Percentiles rank a stretch among this genome's conserved stretches.
Evolutionary conservation across 2,797 vertebrate species (phyloP).

Genomic region (Eospalax fontanierii): DNA sequence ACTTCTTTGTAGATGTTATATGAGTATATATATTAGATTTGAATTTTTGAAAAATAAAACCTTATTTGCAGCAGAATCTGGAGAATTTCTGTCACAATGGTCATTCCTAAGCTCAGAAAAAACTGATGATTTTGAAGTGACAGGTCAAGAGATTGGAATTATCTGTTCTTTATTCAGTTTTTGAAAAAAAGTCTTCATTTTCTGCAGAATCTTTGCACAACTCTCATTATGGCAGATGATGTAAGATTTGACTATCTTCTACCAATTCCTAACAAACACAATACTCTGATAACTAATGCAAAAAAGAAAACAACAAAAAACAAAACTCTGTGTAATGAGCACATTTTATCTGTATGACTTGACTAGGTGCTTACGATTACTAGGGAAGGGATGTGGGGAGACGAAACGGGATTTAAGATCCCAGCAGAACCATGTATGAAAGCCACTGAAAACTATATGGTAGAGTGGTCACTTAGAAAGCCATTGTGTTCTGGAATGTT

Average conservation of each 20-base stretch:
- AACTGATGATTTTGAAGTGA: constrained; percentile 23
- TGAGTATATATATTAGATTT: constrained; percentile 52
- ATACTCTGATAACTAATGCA: background rate
- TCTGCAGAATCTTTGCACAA: constrained; percentile 58
- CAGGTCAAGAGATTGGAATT: constrained; percentile 28
- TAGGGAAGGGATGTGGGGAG: background rate
- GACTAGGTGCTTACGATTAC: background rate
- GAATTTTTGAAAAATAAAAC: background rate
- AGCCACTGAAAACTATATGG: background rate
- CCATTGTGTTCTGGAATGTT: background rate
- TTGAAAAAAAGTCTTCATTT: constrained; percentile 33
- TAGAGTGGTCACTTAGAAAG: constrained; percentile 32
- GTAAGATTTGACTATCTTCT: constrained; percentile 58
- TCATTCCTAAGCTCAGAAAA: background rate
- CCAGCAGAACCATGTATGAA: background rate
- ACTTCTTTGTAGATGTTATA: constrained; percentile 47
- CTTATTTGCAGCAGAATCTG: constrained; percentile 6
- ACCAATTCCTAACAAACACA: constrained; percentile 38
- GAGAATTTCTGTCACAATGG: constrained; percentile 43
- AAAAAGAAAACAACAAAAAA: background rate
- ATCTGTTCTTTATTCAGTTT: constrained; percentile 55
- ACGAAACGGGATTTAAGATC: background rate
- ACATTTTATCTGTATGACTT: background rate
- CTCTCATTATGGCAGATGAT: constrained; percentile 30
- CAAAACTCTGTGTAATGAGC: background rate